Base-by-base conservation (phyloP, 92 coral and sea anemone genomes). In the Epizoanthus stellaris region DNA sequence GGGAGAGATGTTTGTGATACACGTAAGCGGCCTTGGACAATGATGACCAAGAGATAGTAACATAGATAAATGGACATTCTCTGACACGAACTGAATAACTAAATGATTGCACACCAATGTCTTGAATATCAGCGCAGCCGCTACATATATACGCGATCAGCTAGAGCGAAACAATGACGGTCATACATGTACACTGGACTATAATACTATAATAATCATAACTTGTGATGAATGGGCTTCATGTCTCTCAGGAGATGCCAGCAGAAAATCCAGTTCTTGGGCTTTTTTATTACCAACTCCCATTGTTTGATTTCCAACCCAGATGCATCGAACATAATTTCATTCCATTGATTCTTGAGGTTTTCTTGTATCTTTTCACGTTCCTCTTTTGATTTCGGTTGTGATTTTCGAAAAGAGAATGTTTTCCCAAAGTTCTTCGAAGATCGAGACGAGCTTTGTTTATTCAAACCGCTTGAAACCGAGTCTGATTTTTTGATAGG, bases 231-330 rank as follows among this genome's bases (percentile, higher is more conserved):
- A 38, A 87, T 77, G 10, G 93, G 90, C 19, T 82, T 82, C 90
- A 94, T 68, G 77, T 94, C 98, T 67, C 98, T 88, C 34, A 97
- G 79, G 7, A 92, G 87, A 16, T 97, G 99, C 99, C 99, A 97
- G 47, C 98, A 94, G 75, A 95, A 97, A 60, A 94, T 97, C 99
- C 99, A 97, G 17, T 93, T 91, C 43, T 91, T 94, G 5, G 98
- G 99, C 73, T 90, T 89, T 58, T 86, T 90, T 5, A 95, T 90
- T 90, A 97, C 87, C 62, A 91, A 85, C 52, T 87, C 93, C 99
- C 99, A 97, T 85, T 97, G 99, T 2, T 85, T 85, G 71, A 92
- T 85, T 81, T 94, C 97, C 13, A 89, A 88, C 1, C 97, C 93
- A 14, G 88, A 84, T 1, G 92, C 92, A 66, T 94, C 98, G 16